Percentiles rank a stretch among this genome's conserved stretches.
phyloP scores from a whole-genome alignment of 2,797 vertebrate genomes.

The Phrynocephalus vlangalii region DNA sequence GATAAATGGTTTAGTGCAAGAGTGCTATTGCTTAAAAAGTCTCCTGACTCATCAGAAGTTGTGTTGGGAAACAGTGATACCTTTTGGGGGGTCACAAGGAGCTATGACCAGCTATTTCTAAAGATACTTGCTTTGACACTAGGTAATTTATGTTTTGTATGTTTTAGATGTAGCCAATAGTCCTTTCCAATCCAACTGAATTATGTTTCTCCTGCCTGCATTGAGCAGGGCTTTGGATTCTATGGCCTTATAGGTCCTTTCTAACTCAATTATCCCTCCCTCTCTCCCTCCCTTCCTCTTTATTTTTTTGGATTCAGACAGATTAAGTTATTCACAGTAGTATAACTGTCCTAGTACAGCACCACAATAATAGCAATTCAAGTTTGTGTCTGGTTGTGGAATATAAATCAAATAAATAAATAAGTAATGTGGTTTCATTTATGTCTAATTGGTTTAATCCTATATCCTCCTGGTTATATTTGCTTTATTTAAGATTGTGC shows the following conservation, averaged over 20 bases:
- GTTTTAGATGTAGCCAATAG: neutral
- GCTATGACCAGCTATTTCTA: neutral
- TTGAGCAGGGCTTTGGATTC: too few relatives aligned
- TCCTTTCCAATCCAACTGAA: neutral
- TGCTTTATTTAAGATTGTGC: neutral
- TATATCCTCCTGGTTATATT: neutral
- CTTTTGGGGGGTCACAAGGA: neutral
- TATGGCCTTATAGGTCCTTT: too few relatives aligned
- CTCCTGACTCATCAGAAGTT: neutral
- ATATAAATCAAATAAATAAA: too few relatives aligned
- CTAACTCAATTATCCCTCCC: too few relatives aligned
- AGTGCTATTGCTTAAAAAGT: neutral
- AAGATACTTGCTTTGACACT: neutral
- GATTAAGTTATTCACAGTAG: neutral
- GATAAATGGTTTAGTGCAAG: neutral
- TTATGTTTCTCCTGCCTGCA: neutral
- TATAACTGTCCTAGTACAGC: neutral
- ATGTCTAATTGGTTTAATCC: neutral
- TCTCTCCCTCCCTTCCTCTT: too few relatives aligned
- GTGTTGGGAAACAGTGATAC: neutral
- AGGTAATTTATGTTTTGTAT: neutral
- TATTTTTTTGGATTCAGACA: neutral
- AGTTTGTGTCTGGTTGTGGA: neutral
- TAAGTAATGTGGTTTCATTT: neutral
- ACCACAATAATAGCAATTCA: slow-evolving; percentile 1